Evolutionary conservation across 1,140 invertebrate genomes (phyloP), one percentile per base, ranked within the genome.

Genomic region (Dinoponera quadriceps): DNA sequence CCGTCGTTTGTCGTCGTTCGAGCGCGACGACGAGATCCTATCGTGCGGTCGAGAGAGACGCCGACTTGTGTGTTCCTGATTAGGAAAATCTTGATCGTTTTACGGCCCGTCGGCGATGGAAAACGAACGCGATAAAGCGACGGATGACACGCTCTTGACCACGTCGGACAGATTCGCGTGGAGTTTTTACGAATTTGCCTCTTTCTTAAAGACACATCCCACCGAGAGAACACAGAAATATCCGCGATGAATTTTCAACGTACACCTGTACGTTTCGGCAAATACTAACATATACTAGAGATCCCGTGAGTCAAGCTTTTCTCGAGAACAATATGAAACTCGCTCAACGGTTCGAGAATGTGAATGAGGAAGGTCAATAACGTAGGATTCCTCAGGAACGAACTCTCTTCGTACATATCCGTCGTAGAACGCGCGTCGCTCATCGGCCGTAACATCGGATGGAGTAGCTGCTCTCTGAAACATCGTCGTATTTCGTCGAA

Each of bases 391-490:
- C 98, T 95, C 38, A 99, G 94, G 94, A 99, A 99, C 62, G 98
- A 99, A 84, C 97, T 96, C 91, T 99, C 98, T 92, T 99, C 98
- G 90, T 99, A 99, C 98, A 99, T 98, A 90, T 98, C 98, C 3
- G 95, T 92, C 0, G 98, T 99, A 0, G 98, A 96, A 65, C 98
- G 96, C 18, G 97, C 97, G 83, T 96, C 95, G 3, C 98, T 97
- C 96, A 99, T 97, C 38, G 98, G 96, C 22, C 97, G 96, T 18
- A 99, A 94, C 95, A 99, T 98, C 80, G 97, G 96, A 91, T 98
- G 97, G 73, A 99, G 94, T 90, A 98, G 96, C 92, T 99, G 98
- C 94, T 99, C 98, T 90, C 98, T 99, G 94, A 83, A 95, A 84
- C 54, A 86, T 49, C 55, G 27, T 71, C 14, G 25, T n/a, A 62